phyloP scores from a whole-genome alignment of 2,797 vertebrate species.

The Chiroxiphia lanceolata region DNA sequence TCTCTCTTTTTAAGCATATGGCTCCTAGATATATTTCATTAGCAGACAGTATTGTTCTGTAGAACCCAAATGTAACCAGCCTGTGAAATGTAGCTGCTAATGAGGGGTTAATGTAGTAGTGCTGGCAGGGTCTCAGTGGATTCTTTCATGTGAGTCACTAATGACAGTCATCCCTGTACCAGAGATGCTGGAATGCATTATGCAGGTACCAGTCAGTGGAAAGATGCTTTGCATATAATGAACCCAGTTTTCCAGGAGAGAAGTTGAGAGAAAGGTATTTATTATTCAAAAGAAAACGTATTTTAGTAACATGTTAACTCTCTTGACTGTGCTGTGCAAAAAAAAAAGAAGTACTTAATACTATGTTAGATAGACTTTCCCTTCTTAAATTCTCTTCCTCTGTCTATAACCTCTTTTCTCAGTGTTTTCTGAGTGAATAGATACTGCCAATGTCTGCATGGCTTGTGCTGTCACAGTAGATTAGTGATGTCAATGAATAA shows the following conservation, averaged over 20 bases:
- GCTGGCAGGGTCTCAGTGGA: not conserved
- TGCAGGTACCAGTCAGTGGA: not conserved
- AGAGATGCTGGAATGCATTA: not conserved
- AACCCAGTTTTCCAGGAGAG: not conserved
- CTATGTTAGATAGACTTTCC: not conserved
- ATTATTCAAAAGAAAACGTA: not conserved
- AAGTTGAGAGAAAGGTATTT: not conserved
- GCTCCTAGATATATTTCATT: not conserved
- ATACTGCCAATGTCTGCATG: conserved; percentile 23
- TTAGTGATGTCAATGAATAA: not conserved
- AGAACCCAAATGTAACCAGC: not conserved
- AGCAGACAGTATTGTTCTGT: not conserved
- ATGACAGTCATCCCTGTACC: not conserved
- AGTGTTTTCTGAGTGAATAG: conserved; percentile 1
- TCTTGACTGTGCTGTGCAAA: not conserved
- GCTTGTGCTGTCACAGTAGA: conserved; percentile 36
- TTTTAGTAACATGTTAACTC: not conserved
- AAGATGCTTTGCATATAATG: not conserved
- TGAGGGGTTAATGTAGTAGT: not conserved
- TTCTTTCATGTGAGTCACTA: not conserved
- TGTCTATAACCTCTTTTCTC: not conserved
- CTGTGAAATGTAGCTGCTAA: not conserved
- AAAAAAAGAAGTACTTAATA: not conserved
- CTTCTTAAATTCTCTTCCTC: not conserved
- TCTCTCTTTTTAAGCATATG: not conserved